Percentiles rank a stretch among this genome's conserved stretches.
These are phyloP conservation scores for Nephrotoma guestfalica DNA, from an alignment of 2,888 invertebrate species.

Conservation along the genomic window DNA sequence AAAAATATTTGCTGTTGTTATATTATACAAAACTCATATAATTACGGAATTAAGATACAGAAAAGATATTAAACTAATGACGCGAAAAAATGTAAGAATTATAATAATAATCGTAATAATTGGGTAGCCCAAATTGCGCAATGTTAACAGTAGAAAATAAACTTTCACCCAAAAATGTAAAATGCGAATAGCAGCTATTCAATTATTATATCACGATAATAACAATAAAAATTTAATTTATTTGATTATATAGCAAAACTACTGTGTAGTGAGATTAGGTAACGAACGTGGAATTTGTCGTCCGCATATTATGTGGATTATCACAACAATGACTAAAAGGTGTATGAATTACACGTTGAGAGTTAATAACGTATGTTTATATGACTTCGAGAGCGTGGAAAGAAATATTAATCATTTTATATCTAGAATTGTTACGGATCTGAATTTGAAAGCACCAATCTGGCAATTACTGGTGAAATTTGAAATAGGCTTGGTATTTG, in stretches of 20 bases:
- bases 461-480: too few relatives aligned
- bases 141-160: background rate
- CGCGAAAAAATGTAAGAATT: background rate
- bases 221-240: background rate
- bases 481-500: too few relatives aligned
- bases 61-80: background rate
- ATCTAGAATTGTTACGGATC: background rate
- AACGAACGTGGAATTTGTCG: background rate
- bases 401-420: background rate
- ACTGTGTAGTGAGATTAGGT: background rate
- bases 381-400: background rate
- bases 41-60: background rate
- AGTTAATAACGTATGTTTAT: background rate
- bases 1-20: too few relatives aligned
- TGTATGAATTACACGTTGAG: background rate
- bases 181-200: background rate
- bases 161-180: background rate
- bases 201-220: background rate
- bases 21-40: background rate
- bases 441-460: too few relatives aligned
- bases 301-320: background rate
- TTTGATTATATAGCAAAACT: background rate
- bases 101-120: background rate
- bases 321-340: background rate
- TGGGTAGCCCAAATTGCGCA: background rate